phyloP scores from a whole-genome alignment of 2,888 invertebrate species.

The Cyrtodaria siliqua region DNA sequence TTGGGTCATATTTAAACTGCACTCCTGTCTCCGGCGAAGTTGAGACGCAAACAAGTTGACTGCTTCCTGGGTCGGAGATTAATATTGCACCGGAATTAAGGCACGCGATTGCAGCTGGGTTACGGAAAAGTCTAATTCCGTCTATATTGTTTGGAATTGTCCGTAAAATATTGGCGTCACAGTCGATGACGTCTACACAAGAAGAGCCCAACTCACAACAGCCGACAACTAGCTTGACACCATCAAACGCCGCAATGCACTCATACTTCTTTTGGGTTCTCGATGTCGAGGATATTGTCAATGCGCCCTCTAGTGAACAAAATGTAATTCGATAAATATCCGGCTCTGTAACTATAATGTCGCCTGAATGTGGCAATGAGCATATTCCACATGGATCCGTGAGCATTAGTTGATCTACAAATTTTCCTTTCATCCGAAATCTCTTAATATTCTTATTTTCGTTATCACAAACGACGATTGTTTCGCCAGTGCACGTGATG shows the following conservation, averaged over 20 bases:
- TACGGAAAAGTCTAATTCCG: constrained; percentile 53
- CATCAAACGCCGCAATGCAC: constrained; percentile 59
- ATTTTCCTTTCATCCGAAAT: constrained; percentile 49
- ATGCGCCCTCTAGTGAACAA: constrained; percentile 50
- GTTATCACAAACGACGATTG: constrained; percentile 64
- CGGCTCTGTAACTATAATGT: constrained; percentile 67
- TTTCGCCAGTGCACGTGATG: constrained; percentile 34
- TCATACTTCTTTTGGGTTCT: constrained; percentile 66
- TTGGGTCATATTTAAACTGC: constrained; percentile 54
- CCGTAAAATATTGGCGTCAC: constrained; percentile 57
- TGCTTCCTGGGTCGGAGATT: constrained; percentile 64
- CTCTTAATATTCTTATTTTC: constrained; percentile 67
- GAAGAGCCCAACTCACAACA: constrained; percentile 63
- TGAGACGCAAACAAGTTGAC: constrained; percentile 58
- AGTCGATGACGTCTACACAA: constrained; percentile 64
- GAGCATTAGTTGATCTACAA: constrained; percentile 51
- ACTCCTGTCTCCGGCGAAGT: constrained; percentile 46
- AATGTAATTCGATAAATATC: constrained; percentile 58
- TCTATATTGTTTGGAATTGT: constrained; percentile 46
- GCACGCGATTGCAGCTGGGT: constrained; percentile 64
- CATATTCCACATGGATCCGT: constrained; percentile 68
- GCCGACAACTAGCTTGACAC: constrained; percentile 58
- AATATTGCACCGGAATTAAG: constrained; percentile 54
- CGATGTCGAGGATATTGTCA: constrained; percentile 54
- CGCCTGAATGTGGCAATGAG: constrained; percentile 41